Conservation (phyloP, 2,113 vertebrate species). For the Spheniscus mendiculus region DNA sequence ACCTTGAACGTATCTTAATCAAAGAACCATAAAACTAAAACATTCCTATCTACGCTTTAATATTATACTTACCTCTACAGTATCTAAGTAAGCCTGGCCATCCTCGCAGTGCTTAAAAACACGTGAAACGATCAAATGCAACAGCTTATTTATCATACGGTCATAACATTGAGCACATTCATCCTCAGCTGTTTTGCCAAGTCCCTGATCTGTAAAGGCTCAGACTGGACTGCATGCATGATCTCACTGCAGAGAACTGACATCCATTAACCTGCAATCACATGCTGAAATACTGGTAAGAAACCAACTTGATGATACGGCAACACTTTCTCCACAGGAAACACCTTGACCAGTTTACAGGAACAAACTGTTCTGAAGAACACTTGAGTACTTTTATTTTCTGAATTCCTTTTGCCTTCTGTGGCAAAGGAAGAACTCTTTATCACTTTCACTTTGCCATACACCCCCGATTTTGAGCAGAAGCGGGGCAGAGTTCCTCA, state of each 20-base stretch:
- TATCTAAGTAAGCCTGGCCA: not conserved
- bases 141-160: not conserved
- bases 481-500: not conserved
- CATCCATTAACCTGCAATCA: not conserved
- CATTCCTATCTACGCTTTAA: not conserved
- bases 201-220: not conserved
- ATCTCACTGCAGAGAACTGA: not conserved
- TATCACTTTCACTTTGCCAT: not conserved
- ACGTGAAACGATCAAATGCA: fast-evolving
- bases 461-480: fast-evolving
- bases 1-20: not conserved
- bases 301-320: fast-evolving
- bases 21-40: not conserved
- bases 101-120: not conserved
- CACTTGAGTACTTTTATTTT: not conserved
- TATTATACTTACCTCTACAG: not conserved
- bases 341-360: not conserved
- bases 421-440: not conserved
- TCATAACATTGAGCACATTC: not conserved
- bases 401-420: not conserved
- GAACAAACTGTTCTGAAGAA: not conserved
- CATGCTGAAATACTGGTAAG: not conserved
- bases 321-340: not conserved
- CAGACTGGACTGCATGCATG: fast-evolving
- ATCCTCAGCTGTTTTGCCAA: not conserved